Evolutionary conservation across 2,888 invertebrate species (phyloP), one percentile per base, ranked within the genome.

Genomic region (Junonia oenone): DNA sequence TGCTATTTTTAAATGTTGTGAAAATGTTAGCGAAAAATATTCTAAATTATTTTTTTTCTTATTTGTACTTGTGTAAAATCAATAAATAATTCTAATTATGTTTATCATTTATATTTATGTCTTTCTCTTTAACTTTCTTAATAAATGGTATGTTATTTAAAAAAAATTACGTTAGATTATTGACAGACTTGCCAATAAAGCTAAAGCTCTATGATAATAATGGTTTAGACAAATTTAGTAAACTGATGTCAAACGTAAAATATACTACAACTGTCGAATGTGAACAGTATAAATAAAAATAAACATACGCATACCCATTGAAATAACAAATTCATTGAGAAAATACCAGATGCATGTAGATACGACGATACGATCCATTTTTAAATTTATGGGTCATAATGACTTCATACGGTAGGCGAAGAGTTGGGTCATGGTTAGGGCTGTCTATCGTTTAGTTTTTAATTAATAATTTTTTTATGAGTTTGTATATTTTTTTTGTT

Each of bases 301-400:
- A 40, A 40, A 19, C n/a, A n/a, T n/a, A n/a, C 38, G 1, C 2
- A 17, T 14, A 17, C 11, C 5, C 11, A 38, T n/a, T 1, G n/a
- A 17, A 17, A 38, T 8, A 38, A 38, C 4, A 9, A 9, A 15
- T 17, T n/a, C 1, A n/a, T n/a, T 19, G 37, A 37, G 8, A n/a
- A n/a, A 3, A 38, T 17, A 38, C 3, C 11, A 38, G 2, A 37
- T 37, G 2, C 9, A 1, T 40, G 19, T 19, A 19, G n/a, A n/a
- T n/a, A 11, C 2, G 8, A 11, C 19, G 19, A 40, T 40, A 40
- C 15, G 8, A 17, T 37, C 2, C 17, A 4, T 37, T 49, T 45
- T 45, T 37, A 9, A 50, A 45, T 50, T 45, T 55, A 50, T 50
- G 27, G 17, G 38, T 38, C 19, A 11, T 27, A 46, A 51, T 51